Evolutionary conservation across 2,797 vertebrate species (phyloP), one percentile per base, ranked within the genome.

Genomic region (Crax fasciolata): DNA sequence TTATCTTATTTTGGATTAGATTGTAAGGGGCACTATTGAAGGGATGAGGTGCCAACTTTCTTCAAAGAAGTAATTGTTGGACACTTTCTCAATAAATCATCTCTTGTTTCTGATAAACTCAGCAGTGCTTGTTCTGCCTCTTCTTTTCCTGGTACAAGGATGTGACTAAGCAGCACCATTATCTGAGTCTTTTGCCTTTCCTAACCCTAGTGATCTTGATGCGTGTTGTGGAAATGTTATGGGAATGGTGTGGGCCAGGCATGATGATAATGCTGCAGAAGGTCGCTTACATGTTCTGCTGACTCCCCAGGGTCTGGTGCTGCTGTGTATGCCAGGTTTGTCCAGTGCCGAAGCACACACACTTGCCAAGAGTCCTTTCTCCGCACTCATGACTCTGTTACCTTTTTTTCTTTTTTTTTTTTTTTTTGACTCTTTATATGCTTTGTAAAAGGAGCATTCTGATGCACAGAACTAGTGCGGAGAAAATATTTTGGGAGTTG

Each of bases 11-110:
- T 82, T 92, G 93, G 85, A 96, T 63, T 4, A 28, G 87, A 93
- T 86, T 51, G 74, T 88, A 77, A 95, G 85, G 0, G 0, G 77
- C 73, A 19, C 55, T 54, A 77, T 67, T 86, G 67, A 61, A 84
- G 52, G 52, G 94, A 80, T 38, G 0, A 79, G 48, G 46, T 82
- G 95, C 94, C 91, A 94, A 25, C 67, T 65, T 90, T 41, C 63
- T 88, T 95, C 91, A 96, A 97, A 96, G 94, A 62, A 79, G 55
- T n/a, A 79, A 90, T 96, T 96, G 95, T 96, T 93, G 80, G 67
- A 52, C 17, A 2, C 59, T 88, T 89, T 95, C 89, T 93, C 79
- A 91, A 94, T 91, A 94, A 92, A 82, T 87, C 76, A 86, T 79
- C 79, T 93, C 91, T 93, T 91, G 44, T 93, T 95, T 86, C 95